Conservation (phyloP, 2,113 vertebrate genomes). For the Myocastor coypus region DNA sequence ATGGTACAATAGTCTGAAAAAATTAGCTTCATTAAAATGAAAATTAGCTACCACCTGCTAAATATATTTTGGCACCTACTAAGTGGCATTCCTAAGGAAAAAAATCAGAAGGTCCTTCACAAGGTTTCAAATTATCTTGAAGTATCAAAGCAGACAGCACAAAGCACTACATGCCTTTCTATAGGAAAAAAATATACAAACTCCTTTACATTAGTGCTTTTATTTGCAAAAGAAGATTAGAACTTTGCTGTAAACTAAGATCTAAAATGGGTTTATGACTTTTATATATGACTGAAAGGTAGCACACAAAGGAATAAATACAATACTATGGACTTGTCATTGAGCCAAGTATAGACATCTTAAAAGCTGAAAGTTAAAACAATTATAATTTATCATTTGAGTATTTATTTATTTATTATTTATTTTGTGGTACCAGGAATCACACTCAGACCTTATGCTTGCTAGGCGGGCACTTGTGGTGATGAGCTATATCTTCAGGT, state of each 20-base stretch:
- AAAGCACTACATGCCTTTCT: neutral
- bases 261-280: neutral
- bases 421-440: too few species aligned
- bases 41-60: constrained; percentile 80
- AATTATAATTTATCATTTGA: neutral
- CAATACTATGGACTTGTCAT: neutral
- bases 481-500: too few species aligned
- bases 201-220: neutral
- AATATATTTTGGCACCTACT: constrained; percentile 75
- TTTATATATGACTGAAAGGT: neutral
- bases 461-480: too few species aligned
- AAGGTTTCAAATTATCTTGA: constrained; percentile 54
- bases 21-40: constrained; percentile 82
- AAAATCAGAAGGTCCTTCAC: constrained; percentile 1
- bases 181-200: neutral
- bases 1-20: constrained; percentile 75
- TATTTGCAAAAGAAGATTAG: constrained; percentile 4
- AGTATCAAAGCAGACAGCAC: neutral
- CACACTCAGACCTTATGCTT: too few species aligned
- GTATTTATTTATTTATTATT: too few species aligned
- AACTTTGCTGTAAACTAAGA: neutral
- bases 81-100: constrained; percentile 58
- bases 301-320: neutral
- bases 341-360: neutral
- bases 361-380: neutral